Conservation (phyloP, 2,113 vertebrate species). For the Phodopus roborovskii region DNA sequence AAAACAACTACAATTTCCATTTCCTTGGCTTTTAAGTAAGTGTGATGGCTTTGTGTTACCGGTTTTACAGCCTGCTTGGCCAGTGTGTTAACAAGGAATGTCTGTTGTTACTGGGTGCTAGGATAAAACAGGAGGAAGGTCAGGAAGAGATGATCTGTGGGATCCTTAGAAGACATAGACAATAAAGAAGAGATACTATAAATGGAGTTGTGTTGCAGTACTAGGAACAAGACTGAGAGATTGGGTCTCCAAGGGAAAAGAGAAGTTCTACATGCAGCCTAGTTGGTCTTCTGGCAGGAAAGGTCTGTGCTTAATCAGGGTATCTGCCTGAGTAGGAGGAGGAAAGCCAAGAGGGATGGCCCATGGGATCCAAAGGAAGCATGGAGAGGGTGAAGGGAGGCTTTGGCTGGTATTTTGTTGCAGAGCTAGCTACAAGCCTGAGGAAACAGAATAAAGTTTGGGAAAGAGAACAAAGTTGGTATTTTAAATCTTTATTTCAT, state of each 20-base stretch:
- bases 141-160: not conserved
- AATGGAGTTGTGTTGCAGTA: not conserved
- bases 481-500: constrained; percentile 27
- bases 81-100: not conserved
- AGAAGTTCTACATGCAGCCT: not conserved
- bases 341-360: not conserved
- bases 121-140: not conserved
- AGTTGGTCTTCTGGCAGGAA: not conserved
- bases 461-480: not conserved
- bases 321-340: not conserved
- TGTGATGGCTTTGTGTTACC: not conserved
- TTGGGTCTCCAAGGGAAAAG: not conserved
- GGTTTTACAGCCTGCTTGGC: not conserved
- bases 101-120: not conserved
- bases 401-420: not conserved
- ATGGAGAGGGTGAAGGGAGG: not conserved
- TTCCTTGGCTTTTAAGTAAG: not conserved
- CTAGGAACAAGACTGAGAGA: not conserved
- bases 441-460: not conserved
- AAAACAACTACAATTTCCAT: not conserved
- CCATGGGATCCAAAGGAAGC: not conserved
- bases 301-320: not conserved
- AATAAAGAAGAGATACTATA: not conserved
- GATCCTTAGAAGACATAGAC: too few species aligned
- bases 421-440: not conserved